phyloP scores from a whole-genome alignment of 2,888 invertebrate genomes.

The Agrochola lota region DNA sequence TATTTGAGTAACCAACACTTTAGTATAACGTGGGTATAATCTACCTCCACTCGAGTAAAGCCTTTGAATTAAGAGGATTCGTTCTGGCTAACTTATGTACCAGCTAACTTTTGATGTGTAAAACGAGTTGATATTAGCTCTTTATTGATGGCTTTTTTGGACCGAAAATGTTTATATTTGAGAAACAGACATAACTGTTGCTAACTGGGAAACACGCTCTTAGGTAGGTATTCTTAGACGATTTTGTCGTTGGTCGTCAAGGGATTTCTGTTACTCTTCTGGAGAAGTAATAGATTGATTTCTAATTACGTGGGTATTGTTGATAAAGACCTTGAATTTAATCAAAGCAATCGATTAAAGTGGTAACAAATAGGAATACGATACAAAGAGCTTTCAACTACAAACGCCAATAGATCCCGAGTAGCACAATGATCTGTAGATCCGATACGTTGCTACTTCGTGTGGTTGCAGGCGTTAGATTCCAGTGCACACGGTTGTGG shows the following conservation, averaged over 20 bases:
- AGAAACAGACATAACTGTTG: slow-evolving; percentile 5
- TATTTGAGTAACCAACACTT: slow-evolving; percentile 57
- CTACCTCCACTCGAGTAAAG: slow-evolving; percentile 49
- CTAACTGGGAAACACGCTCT: not conserved
- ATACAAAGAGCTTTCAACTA: not conserved
- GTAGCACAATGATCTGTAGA: slow-evolving; percentile 18
- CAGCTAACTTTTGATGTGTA: slow-evolving; percentile 47
- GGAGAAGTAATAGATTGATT: not conserved
- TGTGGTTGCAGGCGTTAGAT: slow-evolving; percentile 32
- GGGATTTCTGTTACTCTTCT: not conserved
- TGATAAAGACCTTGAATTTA: not conserved
- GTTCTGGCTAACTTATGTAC: slow-evolving; percentile 47
- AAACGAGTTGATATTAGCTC: slow-evolving; percentile 34
- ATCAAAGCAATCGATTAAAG: not conserved
- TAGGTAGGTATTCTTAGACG: not conserved
- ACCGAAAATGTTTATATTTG: not conserved
- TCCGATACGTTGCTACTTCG: slow-evolving; percentile 6
- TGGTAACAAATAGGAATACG: not conserved
- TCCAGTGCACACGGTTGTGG: slow-evolving; percentile 8
- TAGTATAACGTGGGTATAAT: slow-evolving; percentile 49
- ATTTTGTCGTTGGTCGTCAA: not conserved
- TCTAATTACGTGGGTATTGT: not conserved
- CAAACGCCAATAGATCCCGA: slow-evolving; percentile 9
- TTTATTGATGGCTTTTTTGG: slow-evolving; percentile 14
- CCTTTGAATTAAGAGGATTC: slow-evolving; percentile 61